Base-by-base conservation (phyloP, 2,113 vertebrate species). In the Orthonyx spaldingii region DNA sequence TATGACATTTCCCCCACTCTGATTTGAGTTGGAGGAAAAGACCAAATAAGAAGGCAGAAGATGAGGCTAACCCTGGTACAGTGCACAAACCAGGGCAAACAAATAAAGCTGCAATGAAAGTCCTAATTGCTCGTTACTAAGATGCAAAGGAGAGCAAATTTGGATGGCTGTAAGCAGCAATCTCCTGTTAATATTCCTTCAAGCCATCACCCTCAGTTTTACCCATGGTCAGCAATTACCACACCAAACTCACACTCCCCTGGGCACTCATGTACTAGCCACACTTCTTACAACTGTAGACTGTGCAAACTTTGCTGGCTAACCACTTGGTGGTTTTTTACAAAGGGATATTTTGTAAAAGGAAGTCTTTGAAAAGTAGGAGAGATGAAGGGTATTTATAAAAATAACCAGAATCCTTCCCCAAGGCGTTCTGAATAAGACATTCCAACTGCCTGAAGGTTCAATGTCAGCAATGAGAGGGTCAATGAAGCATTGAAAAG, bases 361-460 rank as follows among this genome's bases (percentile, higher is more conserved):
- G n/a, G 13, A 76, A 84, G 39, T 80, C 55, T 95, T 94, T 86
- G 35, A 56, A 61, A 94, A 79, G 32, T 23, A 70, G 32, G 69
- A 94, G 70, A 70, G 97, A 95, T 60, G 74, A 93, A 95, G 77
- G 84, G 63, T 85, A 78, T 89, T 97, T 97, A 90, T 92, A 81
- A 93, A 97, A 97, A 86, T 49, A 85, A 92, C 57, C 52, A 35
- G 78, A 69, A 86, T 60, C 59, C 59, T 85, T 88, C 87, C 94
- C 68, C n/a, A 26, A 37, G 70, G 76, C 32, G 0, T 63, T 92
- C 52, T 92, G 88, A 85, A 44, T 75, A 61, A 71, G 82, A 82
- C 49, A 93, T 78, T 86, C 46, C 46, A 93, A 82, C 37, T 85
- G 78, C 49, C 80, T 79, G 33, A 49, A 68, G 69, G 66, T 55